Evolutionary conservation across 2,888 invertebrate genomes (phyloP).

Genomic region (Lasiommata megera): DNA sequence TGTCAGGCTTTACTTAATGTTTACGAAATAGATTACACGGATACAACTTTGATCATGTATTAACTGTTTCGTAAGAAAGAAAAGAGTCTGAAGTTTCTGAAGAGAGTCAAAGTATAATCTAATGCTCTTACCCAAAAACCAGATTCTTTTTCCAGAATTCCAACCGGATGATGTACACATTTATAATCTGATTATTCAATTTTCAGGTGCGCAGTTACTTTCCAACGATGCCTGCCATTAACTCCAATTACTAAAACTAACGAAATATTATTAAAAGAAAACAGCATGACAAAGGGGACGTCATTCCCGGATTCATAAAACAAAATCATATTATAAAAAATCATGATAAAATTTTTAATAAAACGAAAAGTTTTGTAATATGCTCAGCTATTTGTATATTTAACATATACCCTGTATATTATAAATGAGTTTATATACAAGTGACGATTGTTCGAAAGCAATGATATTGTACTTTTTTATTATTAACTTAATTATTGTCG

Average conservation of each 20-base stretch:
- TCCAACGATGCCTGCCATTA: not conserved
- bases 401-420: not conserved
- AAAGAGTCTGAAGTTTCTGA: too few species aligned
- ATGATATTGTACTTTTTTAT: constrained; percentile 4
- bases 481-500: not conserved
- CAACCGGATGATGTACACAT: not conserved
- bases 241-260: not conserved
- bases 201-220: too few species aligned
- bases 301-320: not conserved
- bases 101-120: too few species aligned
- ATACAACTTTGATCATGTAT: too few species aligned
- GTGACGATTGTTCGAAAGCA: constrained; percentile 9
- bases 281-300: constrained; percentile 8
- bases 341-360: not conserved
- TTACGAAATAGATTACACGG: too few species aligned
- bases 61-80: too few species aligned
- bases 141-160: not conserved
- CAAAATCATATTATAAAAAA: constrained; percentile 2
- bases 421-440: not conserved
- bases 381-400: constrained; percentile 6
- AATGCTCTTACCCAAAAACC: too few species aligned
- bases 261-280: not conserved
- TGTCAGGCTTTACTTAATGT: too few species aligned
- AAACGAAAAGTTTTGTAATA: not conserved
- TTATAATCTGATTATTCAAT: not conserved